Conservation (phyloP, 2,888 invertebrate genomes). For the Dascillus cervinus region DNA sequence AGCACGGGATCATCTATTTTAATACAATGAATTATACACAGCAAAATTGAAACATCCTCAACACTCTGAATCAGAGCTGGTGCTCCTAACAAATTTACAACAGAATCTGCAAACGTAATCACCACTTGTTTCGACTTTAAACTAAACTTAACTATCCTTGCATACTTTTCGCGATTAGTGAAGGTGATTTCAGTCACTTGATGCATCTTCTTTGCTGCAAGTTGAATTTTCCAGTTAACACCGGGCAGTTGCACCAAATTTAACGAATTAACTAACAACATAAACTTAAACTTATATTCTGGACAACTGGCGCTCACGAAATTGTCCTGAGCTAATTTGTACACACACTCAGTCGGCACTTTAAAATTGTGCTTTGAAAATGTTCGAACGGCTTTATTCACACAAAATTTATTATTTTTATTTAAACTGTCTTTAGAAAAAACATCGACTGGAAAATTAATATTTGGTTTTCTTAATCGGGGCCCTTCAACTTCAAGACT, state of each 20-base stretch:
- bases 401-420: no score
- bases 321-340: no score
- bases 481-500: no score
- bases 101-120: constrained; percentile 10
- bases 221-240: constrained; percentile 14
- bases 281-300: not conserved
- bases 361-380: no score
- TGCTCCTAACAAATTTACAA: constrained; percentile 39
- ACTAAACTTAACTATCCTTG: constrained; percentile 13
- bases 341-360: no score
- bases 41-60: constrained; percentile 37
- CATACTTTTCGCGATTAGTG: constrained; percentile 12
- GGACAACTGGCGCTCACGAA: no score
- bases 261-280: constrained; percentile 10
- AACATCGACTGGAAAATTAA: constrained; percentile 8
- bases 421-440: no score
- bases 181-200: constrained; percentile 14
- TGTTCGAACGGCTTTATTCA: no score
- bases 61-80: constrained; percentile 33
- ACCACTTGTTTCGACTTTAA: constrained; percentile 5
- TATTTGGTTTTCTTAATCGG: constrained; percentile 9
- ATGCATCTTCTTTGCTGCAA: constrained; percentile 11
- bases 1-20: constrained; percentile 29
- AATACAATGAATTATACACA: constrained; percentile 40
- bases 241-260: constrained; percentile 12